Conservation (phyloP, 1,140 invertebrate species). For the Nymphalis io region DNA sequence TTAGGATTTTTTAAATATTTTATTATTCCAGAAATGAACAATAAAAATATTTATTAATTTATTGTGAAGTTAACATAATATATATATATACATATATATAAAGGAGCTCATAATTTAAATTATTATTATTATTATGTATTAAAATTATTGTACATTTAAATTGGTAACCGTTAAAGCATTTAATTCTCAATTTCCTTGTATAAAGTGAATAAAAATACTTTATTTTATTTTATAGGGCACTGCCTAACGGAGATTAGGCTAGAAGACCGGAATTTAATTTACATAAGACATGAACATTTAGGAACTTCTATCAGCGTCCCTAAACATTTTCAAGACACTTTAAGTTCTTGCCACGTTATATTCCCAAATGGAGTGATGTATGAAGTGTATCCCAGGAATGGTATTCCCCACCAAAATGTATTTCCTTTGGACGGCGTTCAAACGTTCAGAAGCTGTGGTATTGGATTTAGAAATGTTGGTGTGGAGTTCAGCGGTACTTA, state of each 20-base stretch:
- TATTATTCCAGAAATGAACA: no score
- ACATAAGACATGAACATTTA: constrained; percentile 44
- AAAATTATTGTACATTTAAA: no score
- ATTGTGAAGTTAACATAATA: no score
- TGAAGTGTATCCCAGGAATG: constrained; percentile 50
- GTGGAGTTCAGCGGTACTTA: constrained; percentile 53
- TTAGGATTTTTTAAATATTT: no score
- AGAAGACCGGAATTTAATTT: constrained; percentile 34
- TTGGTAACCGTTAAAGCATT: no score
- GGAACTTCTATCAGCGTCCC: constrained; percentile 45
- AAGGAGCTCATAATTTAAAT: no score
- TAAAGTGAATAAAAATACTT: background rate
- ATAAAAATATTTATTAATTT: no score
- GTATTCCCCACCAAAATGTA: constrained; percentile 38
- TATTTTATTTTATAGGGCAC: constrained; percentile 39
- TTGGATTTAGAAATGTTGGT: constrained; percentile 45
- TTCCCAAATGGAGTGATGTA: constrained; percentile 47
- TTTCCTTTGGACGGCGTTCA: constrained; percentile 30
- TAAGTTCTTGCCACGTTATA: constrained; percentile 47
- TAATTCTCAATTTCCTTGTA: no score
- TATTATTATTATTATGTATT: no score
- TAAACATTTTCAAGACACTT: constrained; percentile 43
- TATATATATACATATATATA: no score
- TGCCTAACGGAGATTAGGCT: constrained; percentile 45
- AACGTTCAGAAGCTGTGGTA: constrained; percentile 47